phyloP scores from a whole-genome alignment of 2,797 vertebrate genomes.

The Champsocephalus esox region DNA sequence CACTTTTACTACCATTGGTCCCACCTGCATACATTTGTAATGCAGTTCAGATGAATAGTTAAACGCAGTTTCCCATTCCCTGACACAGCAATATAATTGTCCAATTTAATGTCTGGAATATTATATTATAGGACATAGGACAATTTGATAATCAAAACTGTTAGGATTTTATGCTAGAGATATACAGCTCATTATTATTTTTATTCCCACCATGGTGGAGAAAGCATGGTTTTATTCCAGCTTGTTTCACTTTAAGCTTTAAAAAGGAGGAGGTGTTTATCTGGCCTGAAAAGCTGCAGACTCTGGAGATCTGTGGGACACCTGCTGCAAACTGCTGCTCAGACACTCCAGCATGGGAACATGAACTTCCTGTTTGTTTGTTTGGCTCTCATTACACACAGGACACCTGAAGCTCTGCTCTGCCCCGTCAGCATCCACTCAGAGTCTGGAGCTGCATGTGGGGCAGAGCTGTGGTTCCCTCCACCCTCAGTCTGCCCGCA shows the following conservation, averaged over 20 bases:
- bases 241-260: neutral
- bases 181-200: neutral
- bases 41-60: neutral
- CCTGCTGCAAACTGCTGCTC: slow-evolving; percentile 13
- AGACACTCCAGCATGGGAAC: neutral
- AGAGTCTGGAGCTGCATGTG: slow-evolving; percentile 26
- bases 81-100: neutral
- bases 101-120: neutral
- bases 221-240: neutral
- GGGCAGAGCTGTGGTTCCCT: slow-evolving; percentile 36
- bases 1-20: neutral
- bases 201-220: neutral
- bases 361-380: neutral
- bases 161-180: too few species aligned
- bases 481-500: slow-evolving; percentile 29
- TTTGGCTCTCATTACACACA: neutral
- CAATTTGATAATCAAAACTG: too few species aligned
- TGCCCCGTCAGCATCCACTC: slow-evolving; percentile 60
- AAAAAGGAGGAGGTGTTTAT: neutral
- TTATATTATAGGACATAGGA: too few species aligned
- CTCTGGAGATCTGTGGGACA: neutral
- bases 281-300: slow-evolving; percentile 31
- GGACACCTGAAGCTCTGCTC: slow-evolving; percentile 49
- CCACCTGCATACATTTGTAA: neutral
- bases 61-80: neutral